phyloP scores from a whole-genome alignment of 1,140 invertebrate species.

The Goniozus legneri region DNA sequence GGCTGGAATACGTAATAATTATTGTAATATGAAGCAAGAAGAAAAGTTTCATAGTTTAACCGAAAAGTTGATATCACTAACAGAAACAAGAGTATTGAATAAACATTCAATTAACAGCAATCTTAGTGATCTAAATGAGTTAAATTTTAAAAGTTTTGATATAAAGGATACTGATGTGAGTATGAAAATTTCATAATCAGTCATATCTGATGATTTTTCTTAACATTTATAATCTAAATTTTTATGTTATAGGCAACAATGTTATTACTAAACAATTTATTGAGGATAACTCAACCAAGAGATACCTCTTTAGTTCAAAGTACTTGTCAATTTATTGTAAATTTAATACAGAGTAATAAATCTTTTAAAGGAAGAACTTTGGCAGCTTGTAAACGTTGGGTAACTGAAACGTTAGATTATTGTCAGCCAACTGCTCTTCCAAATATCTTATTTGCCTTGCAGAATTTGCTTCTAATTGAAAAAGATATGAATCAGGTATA shows the following conservation, averaged over 20 bases:
- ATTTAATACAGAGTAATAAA: conserved; percentile 41
- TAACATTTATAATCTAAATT: conserved; percentile 1
- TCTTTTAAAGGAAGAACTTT: conserved; percentile 41
- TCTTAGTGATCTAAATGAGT: conserved; percentile 46
- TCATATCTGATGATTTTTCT: conserved; percentile 1
- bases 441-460: conserved; percentile 32
- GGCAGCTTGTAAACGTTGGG: conserved; percentile 41
- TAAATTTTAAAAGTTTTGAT: conserved; percentile 42
- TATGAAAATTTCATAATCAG: conserved; percentile 19
- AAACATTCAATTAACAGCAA: conserved; percentile 40
- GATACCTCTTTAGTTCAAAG: conserved; percentile 47
- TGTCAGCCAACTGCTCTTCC: conserved; percentile 19
- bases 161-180: conserved; percentile 45
- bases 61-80: conserved; percentile 41
- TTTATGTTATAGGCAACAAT: conserved; percentile 40
- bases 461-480: conserved; percentile 28
- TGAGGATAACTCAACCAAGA: conserved; percentile 36
- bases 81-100: conserved; percentile 39
- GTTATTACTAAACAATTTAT: conserved; percentile 49
- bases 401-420: conserved; percentile 37
- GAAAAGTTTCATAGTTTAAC: conserved; percentile 37
- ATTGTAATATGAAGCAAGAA: too few relatives aligned
- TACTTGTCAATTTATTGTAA: conserved; percentile 46
- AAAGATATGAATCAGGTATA: conserved; percentile 32
- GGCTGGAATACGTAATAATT: too few relatives aligned